Evolutionary conservation across 2,888 invertebrate species (phyloP), one percentile per base, ranked within the genome.

Genomic region (Neuroscelio doddi): DNA sequence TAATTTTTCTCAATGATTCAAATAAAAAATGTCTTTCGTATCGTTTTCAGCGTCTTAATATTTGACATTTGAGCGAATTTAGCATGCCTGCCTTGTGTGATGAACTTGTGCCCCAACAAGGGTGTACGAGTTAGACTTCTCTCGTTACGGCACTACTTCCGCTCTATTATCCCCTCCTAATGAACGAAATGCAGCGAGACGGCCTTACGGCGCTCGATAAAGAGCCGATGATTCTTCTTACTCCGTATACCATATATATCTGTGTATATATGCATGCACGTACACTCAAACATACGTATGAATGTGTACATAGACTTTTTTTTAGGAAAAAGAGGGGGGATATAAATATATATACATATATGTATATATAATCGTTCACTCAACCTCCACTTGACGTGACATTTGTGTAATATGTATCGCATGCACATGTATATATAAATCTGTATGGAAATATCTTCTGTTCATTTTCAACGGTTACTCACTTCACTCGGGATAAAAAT

Each of bases 131-230:
- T 24, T 24, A 12, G 32, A 32, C 32, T 32, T 32, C 12, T 41
- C 41, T 41, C 41, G 41, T 41, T 41, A 24, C 41, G 41, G 41
- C 41, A 41, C 41, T 41, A 41, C 41, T 41, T 41, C 41, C 41
- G 41, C 24, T 41, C 41, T 41, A 41, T 41, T 41, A 41, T 41
- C 41, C 41, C 41, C 41, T 21, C 41, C 41, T 24, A n/a, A 21
- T 12, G 12, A 41, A 24, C 41, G n/a, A 32, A 32, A 32, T 32
- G 32, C 32, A 32, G 32, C 32, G 32, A 32, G 32, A 32, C 41
- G 41, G 10, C 41, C 41, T 24, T 41, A 24, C 41, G 41, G 41
- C 41, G 41, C 41, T 41, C 41, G 41, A 41, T 41, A 41, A 41
- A 41, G 41, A 24, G 41, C 41, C 24, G 41, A 41, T 41, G 41